Conservation (phyloP, 2,113 vertebrate genomes). For the Nothocercus nigrocapillus region DNA sequence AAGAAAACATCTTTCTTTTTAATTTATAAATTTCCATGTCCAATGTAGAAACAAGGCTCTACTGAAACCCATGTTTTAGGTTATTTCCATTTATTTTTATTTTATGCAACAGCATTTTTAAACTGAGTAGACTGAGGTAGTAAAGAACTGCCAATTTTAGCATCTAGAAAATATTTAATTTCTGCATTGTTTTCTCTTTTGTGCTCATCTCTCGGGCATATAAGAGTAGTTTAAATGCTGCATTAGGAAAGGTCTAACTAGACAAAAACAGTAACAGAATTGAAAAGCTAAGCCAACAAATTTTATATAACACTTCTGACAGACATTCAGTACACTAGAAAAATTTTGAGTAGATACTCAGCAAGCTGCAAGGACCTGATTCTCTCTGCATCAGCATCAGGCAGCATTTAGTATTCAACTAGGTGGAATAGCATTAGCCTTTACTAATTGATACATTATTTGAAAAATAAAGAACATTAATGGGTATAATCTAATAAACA, state of each 20-base stretch:
- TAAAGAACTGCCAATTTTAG: not conserved
- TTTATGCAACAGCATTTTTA: not conserved
- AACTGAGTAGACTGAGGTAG: not conserved
- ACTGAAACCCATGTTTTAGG: not conserved
- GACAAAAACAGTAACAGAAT: not conserved
- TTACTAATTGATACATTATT: not conserved
- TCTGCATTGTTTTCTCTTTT: not conserved
- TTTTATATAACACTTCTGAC: not conserved
- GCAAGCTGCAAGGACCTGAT: not conserved
- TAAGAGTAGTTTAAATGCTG: not conserved
- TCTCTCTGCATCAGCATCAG: not conserved
- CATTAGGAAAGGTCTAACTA: not conserved
- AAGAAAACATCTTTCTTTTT: not conserved
- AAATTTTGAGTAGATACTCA: not conserved
- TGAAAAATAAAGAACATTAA: slow-evolving; percentile 19
- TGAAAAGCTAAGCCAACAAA: not conserved
- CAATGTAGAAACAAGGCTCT: not conserved
- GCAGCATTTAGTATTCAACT: not conserved
- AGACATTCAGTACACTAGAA: not conserved
- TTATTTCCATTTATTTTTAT: not conserved
- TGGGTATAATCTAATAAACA: slow-evolving; percentile 8
- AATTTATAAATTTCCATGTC: not conserved
- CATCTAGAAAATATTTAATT: not conserved
- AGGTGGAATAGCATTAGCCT: not conserved
- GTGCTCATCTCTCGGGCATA: not conserved